Evolutionary conservation across 2,888 invertebrate species (phyloP), one percentile per base, ranked within the genome.

Genomic region (Ferdinandea cuprea): DNA sequence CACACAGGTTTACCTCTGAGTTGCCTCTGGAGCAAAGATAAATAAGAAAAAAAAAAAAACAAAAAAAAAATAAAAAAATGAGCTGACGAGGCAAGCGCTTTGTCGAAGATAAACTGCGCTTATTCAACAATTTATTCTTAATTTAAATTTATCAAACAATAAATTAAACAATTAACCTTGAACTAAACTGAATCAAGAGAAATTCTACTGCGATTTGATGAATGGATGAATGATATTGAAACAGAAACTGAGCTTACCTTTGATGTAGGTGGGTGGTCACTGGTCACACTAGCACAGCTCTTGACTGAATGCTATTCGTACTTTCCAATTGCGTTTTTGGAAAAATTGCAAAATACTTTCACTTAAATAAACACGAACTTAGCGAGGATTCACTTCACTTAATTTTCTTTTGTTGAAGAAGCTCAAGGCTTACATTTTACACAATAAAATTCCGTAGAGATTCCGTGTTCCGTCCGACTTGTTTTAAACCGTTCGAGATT

Each of bases 91-190:
- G 69, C 52, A 66, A 54, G 46, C 40, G 32, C 35, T 76, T 32
- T 59, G 28, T 28, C 19, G 11, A 9, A 17, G 17, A 19, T 48
- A 42, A 59, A 32, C 30, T 59, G 32, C n/a, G 25, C 25, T 72
- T 25, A 58, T 69, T 58, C 1, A 54, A 42, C 17, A 17, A 54
- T 28, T 19, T n/a, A 3, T 56, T 37, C 5, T 42, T 30, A 32
- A 48, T 11, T 25, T n/a, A 52, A 40, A 11, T 56, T 25, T 30
- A 42, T 46, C 48, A 46, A 48, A 19, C 8, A 30, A 42, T 15
- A 44, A 50, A 58, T 74, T 58, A 80, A 80, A 56, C 63, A 56
- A 52, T 71, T 71, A 76, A 48, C 81, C 81, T 72, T 69, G 71
- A 72, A 52, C 25, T 15, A 17, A 65, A 46, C 15, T 58, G 17